Conservation (phyloP, 2,888 invertebrate species). For the Marronus borbonicus region DNA sequence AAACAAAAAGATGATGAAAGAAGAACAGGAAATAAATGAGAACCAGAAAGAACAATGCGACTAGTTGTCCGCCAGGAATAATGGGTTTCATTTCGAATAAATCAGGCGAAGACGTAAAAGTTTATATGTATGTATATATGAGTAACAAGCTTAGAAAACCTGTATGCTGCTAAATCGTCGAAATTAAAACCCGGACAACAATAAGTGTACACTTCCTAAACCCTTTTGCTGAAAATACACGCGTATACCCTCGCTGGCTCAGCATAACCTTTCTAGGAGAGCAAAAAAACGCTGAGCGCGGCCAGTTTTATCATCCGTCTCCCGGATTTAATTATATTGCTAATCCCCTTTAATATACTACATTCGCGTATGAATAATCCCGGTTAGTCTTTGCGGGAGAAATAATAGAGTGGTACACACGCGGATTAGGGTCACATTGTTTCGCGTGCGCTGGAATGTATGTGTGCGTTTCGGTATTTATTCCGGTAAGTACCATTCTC, state of each 20-base stretch:
- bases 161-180: constrained; percentile 28
- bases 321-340: constrained; percentile 54
- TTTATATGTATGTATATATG: constrained; percentile 14
- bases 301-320: constrained; percentile 43
- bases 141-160: constrained; percentile 39
- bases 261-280: constrained; percentile 22
- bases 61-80: constrained; percentile 31
- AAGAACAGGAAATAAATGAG: constrained; percentile 28
- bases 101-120: not conserved
- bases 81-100: constrained; percentile 40
- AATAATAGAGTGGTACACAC: constrained; percentile 34
- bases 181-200: constrained; percentile 44
- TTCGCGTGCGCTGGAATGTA: not conserved
- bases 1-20: not conserved
- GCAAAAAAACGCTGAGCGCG: constrained; percentile 48
- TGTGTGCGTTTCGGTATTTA: constrained; percentile 23
- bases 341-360: constrained; percentile 55
- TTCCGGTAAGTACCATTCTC: not conserved
- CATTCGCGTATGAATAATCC: constrained; percentile 58
- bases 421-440: constrained; percentile 28
- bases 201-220: constrained; percentile 42
- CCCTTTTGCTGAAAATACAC: constrained; percentile 44
- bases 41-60: constrained; percentile 23
- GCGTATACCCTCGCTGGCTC: constrained; percentile 22
- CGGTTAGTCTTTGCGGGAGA: constrained; percentile 35